These are phyloP conservation scores for Onychorhynchus coronatus DNA, from an alignment of 2,113 vertebrate species.

Conservation along the genomic window DNA sequence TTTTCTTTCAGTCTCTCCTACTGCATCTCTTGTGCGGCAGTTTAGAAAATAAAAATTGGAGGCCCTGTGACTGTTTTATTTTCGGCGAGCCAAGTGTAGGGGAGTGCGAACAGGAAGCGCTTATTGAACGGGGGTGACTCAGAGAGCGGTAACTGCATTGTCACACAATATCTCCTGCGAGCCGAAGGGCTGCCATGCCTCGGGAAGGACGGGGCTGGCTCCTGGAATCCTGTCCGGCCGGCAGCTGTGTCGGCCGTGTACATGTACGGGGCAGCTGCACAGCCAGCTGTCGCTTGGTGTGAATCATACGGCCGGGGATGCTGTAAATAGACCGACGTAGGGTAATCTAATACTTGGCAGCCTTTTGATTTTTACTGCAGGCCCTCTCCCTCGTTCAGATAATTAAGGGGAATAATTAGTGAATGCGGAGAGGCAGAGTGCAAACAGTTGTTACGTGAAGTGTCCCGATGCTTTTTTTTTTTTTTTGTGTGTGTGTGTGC, in stretches of 20 bases:
- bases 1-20: neutral
- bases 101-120: neutral
- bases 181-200: slow-evolving; percentile 63
- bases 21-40: neutral
- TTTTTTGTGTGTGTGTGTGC: no score
- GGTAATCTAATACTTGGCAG: slow-evolving; percentile 88
- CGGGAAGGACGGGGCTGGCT: slow-evolving; percentile 80
- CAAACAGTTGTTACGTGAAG: neutral
- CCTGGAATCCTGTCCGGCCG: slow-evolving; percentile 82
- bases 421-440: neutral
- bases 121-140: neutral
- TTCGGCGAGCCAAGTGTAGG: neutral
- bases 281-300: slow-evolving; percentile 90
- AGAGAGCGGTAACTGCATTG: neutral
- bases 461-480: neutral
- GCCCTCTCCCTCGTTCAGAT: slow-evolving; percentile 29
- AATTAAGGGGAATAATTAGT: slow-evolving; percentile 26
- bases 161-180: neutral
- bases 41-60: neutral
- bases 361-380: slow-evolving; percentile 82
- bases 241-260: slow-evolving; percentile 88
- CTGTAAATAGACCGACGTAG: slow-evolving; percentile 89
- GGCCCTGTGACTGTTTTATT: neutral
- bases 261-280: slow-evolving; percentile 91
- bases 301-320: slow-evolving; percentile 85